Base-by-base conservation (phyloP, 1,140 invertebrate genomes). In the Patella vulgata region DNA sequence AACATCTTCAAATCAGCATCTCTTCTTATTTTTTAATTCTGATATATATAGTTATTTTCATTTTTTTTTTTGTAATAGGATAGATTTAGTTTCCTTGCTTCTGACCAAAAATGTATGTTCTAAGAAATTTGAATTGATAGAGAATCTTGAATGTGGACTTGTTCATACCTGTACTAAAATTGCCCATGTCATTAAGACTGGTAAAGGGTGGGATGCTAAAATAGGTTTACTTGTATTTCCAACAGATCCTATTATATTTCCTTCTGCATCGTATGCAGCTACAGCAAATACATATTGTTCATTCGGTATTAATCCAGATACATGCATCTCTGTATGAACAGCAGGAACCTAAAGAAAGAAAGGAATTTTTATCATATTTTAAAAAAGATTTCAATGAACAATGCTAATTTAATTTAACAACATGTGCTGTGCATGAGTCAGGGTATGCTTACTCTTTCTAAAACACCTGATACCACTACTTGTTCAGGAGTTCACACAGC, bases 201-300 rank as follows among this genome's bases (percentile, higher is more conserved):
- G 77, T 0, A 82, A 66, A 4, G 81, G 78, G 52, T 81, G 77
- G 3, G 75, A 77, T 9, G 82, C 83, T 36, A 84, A 65, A 25
- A 85, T 75, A 17, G 83, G 79, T 60, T 74, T 74, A 17, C 77
- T 80, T 25, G 78, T 82, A 30, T 83, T 78, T 42, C 83, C 82
- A n/a, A 85, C 66, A 9, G 69, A 54, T 9, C 82, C 82, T 36
- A 85, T 82, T 27, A 85, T 58, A 48, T 79, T 73, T 30, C 83
- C 83, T 27, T 82, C 77, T 9, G 61, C 55, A 11, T 80, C 80
- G 63, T 84, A 85, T 11, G 82, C 82, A 55, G 77, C 82, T 14
- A 85, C 76, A 46, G 82, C 82, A 77, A 84, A 84, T 6, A 84
- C 65, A 58, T 85, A 85, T 28, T 73, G 68, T 60, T 82, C 72